Percentiles rank a stretch among this genome's conserved stretches.
Conservation (phyloP, 2,113 vertebrate genomes). For the Aphelocoma coerulescens region DNA sequence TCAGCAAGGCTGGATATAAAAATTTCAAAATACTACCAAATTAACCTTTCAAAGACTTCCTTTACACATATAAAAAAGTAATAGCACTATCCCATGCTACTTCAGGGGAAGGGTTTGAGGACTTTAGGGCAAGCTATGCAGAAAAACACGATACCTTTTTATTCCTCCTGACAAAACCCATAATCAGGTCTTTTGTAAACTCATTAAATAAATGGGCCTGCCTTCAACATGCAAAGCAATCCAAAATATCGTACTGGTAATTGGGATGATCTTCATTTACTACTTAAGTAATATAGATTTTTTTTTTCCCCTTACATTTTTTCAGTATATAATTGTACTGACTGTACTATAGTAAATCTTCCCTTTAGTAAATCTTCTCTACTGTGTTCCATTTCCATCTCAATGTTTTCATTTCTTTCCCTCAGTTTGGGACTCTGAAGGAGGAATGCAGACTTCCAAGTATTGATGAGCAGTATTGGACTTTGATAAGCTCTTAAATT, state of each 20-base stretch:
- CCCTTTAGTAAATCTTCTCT: not conserved
- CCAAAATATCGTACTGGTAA: not conserved
- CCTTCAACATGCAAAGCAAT: not conserved
- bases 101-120: not conserved
- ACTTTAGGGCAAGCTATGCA: not conserved
- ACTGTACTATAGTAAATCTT: not conserved
- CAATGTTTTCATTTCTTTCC: not conserved
- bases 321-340: not conserved
- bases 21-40: not conserved
- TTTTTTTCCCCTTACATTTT: not conserved
- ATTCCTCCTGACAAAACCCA: not conserved
- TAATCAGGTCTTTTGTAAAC: not conserved
- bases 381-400: not conserved
- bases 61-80: not conserved
- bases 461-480: not conserved
- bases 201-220: not conserved
- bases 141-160: not conserved
- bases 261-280: not conserved
- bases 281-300: not conserved
- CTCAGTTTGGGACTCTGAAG: not conserved
- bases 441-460: not conserved
- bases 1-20: not conserved
- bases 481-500: not conserved
- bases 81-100: not conserved
- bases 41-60: not conserved